Conservation (phyloP, 2,888 invertebrate species). For the Diarsia rubi region DNA sequence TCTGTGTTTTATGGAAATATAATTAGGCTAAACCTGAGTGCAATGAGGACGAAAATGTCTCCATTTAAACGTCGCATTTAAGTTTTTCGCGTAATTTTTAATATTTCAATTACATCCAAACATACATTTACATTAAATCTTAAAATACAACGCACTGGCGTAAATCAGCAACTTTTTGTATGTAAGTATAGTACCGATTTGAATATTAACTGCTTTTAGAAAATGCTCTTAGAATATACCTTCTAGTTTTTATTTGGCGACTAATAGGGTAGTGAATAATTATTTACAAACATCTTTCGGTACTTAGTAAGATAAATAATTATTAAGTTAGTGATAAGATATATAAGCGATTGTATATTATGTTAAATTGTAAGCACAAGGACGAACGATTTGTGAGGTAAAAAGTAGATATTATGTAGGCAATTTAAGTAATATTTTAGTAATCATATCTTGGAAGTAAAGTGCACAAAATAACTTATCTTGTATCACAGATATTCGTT, state of each 20-base stretch:
- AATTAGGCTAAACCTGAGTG: too few species aligned
- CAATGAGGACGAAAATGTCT: too few species aligned
- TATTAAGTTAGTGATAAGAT: background rate
- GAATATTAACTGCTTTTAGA: conserved; percentile 16
- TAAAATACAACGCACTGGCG: background rate
- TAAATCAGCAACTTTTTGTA: background rate
- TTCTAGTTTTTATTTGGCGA: conserved; percentile 31
- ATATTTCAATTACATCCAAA: too few species aligned
- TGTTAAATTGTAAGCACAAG: conserved; percentile 18
- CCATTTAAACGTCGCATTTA: background rate
- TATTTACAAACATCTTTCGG: background rate
- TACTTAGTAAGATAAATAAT: conserved; percentile 8
- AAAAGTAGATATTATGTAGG: conserved; percentile 23
- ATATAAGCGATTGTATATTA: conserved; percentile 1
- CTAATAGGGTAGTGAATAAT: conserved; percentile 18
- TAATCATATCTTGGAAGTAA: conserved; percentile 10
- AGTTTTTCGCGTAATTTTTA: too few species aligned
- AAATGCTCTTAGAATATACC: conserved; percentile 13
- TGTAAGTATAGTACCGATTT: background rate
- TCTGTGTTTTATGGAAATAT: too few species aligned
- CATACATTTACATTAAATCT: too few species aligned
- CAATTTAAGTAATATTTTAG: background rate
- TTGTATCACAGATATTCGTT: conserved; percentile 8
- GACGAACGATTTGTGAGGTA: conserved; percentile 30
- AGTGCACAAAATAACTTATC: conserved; percentile 50